Percentiles rank a stretch among this genome's conserved stretches.
phyloP scores from a whole-genome alignment of 2,888 invertebrate genomes.

The Cerceris rybyensis region DNA sequence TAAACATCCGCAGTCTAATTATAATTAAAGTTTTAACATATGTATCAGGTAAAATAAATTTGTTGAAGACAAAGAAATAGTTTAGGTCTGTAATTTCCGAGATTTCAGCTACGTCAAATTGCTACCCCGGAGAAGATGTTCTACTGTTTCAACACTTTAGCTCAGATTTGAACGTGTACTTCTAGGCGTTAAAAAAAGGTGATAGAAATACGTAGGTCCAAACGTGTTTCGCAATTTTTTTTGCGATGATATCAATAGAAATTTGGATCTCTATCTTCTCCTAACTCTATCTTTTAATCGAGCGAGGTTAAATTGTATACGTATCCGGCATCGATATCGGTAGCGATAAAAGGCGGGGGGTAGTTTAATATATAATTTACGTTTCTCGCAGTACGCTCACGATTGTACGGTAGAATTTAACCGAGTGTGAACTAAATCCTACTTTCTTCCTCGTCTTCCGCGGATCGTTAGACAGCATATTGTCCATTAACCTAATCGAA shows the following conservation, averaged over 20 bases:
- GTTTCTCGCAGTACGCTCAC: slow-evolving; percentile 13
- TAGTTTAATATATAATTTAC: slow-evolving; percentile 20
- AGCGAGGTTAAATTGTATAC: not conserved
- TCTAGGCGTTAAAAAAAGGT: no score
- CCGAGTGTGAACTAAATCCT: slow-evolving; percentile 51
- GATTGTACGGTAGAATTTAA: slow-evolving; percentile 23
- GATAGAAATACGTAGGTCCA: no score
- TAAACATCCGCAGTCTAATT: no score
- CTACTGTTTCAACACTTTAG: no score
- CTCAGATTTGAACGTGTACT: no score
- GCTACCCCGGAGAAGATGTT: no score
- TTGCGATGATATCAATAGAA: not conserved
- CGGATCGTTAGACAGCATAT: slow-evolving; percentile 63
- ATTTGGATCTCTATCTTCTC: not conserved
- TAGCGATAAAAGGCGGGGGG: slow-evolving; percentile 19
- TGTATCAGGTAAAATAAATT: no score
- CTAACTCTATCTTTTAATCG: not conserved
- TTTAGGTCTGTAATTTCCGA: no score
- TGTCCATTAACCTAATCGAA: slow-evolving; percentile 70
- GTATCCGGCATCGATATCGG: not conserved
- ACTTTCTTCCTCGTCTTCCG: slow-evolving; percentile 56
- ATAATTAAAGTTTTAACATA: no score
- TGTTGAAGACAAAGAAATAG: no score
- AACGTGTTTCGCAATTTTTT: no score
- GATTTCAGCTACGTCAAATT: no score